phyloP scores from a whole-genome alignment of 2,888 invertebrate genomes.

The Balanococcus diminutus region DNA sequence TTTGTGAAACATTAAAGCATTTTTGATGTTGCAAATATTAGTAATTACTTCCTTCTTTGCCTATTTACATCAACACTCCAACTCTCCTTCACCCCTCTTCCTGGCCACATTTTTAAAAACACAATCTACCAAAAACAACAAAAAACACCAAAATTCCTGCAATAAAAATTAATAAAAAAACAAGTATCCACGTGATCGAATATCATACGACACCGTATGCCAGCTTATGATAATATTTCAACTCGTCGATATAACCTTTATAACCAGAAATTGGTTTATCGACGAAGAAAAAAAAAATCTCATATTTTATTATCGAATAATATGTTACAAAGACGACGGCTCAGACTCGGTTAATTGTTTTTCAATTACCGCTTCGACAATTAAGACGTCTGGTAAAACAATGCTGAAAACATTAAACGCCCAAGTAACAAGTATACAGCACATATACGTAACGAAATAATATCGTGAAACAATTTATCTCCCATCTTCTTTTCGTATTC shows the following conservation, averaged over 20 bases:
- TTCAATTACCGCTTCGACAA: neutral
- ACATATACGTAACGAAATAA: neutral
- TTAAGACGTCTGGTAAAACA: slow-evolving; percentile 1
- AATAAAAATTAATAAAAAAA: neutral
- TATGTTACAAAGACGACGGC: slow-evolving; percentile 8
- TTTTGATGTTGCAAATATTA: too few species aligned
- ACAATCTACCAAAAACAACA: neutral
- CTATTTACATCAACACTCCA: too few species aligned
- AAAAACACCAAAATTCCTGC: neutral
- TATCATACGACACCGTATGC: neutral
- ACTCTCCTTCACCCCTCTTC: neutral
- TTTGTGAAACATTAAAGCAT: too few species aligned
- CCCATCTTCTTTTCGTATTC: neutral
- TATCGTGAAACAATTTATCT: neutral
- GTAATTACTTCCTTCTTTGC: too few species aligned
- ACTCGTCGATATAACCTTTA: neutral
- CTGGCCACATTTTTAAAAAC: neutral
- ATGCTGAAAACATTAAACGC: neutral
- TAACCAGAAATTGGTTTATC: neutral
- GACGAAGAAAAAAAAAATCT: neutral
- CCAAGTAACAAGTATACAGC: neutral
- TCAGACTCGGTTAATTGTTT: slow-evolving; percentile 8
- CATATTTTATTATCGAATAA: neutral
- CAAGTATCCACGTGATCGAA: neutral
- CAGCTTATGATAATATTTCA: neutral